phyloP scores from a whole-genome alignment of 2,888 invertebrate species.

The Drosophila bunnanda region DNA sequence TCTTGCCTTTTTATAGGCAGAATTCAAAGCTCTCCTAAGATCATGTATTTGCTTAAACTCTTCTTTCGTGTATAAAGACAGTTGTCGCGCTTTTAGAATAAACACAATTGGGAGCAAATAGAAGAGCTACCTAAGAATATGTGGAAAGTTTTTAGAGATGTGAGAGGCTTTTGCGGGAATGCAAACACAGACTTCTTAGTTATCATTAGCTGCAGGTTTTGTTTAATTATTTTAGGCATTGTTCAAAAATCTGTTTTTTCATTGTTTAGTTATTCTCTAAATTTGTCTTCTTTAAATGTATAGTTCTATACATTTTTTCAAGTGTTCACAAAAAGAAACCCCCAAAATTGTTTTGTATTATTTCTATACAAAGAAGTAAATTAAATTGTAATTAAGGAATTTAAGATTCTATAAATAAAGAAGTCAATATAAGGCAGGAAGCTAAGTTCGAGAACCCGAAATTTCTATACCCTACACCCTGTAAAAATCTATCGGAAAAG shows the following conservation, averaged over 20 bases:
- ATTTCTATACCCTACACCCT: no score
- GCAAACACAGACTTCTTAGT: constrained; percentile 5
- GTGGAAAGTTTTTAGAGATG: background rate
- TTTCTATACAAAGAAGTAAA: background rate
- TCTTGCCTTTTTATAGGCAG: constrained; percentile 7
- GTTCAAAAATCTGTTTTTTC: background rate
- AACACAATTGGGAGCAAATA: constrained; percentile 5
- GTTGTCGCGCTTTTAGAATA: constrained; percentile 10
- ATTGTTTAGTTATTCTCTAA: background rate
- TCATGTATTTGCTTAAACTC: constrained; percentile 6
- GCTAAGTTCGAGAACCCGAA: no score
- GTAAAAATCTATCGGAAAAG: no score
- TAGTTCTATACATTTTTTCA: background rate
- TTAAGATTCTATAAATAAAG: no score
- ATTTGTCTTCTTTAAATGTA: background rate
- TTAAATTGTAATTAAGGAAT: background rate
- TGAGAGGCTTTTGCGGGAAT: background rate
- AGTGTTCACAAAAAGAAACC: background rate
- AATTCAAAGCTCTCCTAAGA: background rate
- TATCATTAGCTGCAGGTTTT: background rate
- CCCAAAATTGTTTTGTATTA: background rate
- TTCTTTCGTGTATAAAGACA: constrained; percentile 3
- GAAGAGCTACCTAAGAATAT: background rate
- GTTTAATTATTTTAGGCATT: background rate
- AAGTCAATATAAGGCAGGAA: no score